Evolutionary conservation across 2,797 vertebrate species (phyloP), one percentile per base, ranked within the genome.

Genomic region (Cyprinodon diabolis): DNA sequence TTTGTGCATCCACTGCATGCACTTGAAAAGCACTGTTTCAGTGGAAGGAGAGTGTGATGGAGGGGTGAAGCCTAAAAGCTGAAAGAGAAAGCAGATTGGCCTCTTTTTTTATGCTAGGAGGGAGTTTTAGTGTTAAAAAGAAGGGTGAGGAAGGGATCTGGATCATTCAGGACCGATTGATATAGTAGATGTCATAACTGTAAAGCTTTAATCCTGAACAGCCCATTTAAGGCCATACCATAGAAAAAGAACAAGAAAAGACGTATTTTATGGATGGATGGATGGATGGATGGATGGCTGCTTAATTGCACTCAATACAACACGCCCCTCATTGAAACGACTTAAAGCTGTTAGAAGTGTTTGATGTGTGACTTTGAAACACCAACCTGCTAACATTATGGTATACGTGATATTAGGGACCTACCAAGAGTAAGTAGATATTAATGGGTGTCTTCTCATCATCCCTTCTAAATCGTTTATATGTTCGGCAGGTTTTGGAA

Each of bases 1-100:
- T 57, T 68, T 37, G 72, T 74, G 74, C 79, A 40, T 80, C 49
- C 55, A 70, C 0, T 55, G 52, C 72, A 73, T 4, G 48, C 47
- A 54, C 40, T 62, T 48, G 62, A 79, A 73, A 47, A 75, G 66
- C 15, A 35, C 21, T 40, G 66, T 79, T 72, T 69, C 37, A 72
- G 52, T 30, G 25, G 40, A 62, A 58, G 49, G 23, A 68, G 40
- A 54, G 60, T 63, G 67, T 72, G 58, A 70, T 60, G 77, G 77
- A 77, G 81, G 69, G 83, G 85, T 74, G 7, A 17, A 52, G 63
- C 52, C 58, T 56, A 43, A 71, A 30, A 23, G 60, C 60, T 49
- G 55, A 71, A 49, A 71, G 43, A 43, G 45, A 51, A 25, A 25
- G 55, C 2, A 51, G 25, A 9, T 68, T 10, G 30, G 51, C 43